Evolutionary conservation across 2,888 invertebrate genomes (phyloP), one percentile per base, ranked within the genome.

Genomic region (Tiphia femorata): DNA sequence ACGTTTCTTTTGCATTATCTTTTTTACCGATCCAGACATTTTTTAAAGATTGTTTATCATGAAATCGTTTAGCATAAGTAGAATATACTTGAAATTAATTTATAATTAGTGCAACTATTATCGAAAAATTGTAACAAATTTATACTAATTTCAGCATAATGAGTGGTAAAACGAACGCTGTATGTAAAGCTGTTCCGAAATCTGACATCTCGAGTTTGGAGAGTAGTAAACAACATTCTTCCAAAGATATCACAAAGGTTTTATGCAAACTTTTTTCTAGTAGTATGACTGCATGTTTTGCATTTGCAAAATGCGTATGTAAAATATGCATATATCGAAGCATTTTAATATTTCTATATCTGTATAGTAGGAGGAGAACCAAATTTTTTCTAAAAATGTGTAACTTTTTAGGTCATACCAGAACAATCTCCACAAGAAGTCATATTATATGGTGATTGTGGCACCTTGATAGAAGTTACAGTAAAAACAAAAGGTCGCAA

Each of bases 391-490:
- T n/a, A 37, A 10, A 40, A 30, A n/a, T 52, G 17, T 42, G 16
- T 46, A 33, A 14, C 20, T 49, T 42, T 4, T 35, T 21, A 73
- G 70, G 33, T 37, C 6, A 17, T 56, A 7, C 29, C 49, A 10
- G 29, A 17, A 17, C 29, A 35, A 10, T 30, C 67, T 27, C 35
- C 64, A 2, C 62, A 64, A 8, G 65, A 58, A 12, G 27, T 69
- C 35, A 40, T 66, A 14, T 30, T 61, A 7, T 55, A 58, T 21
- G 65, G 66, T 10, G 63, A 75, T 54, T 58, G 60, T 12, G 64
- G 68, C 10, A 65, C 72, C 2, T 44, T 72, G 4, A 52, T 78
- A 20, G 73, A 76, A 67, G 59, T 79, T 20, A 74, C 67, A 2
- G 62, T 78, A 0, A 75, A 70, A 47, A 53, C 57, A n/a, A 67